Base-by-base conservation (phyloP, 2,888 invertebrate species). In the Teleogryllus oceanicus region DNA sequence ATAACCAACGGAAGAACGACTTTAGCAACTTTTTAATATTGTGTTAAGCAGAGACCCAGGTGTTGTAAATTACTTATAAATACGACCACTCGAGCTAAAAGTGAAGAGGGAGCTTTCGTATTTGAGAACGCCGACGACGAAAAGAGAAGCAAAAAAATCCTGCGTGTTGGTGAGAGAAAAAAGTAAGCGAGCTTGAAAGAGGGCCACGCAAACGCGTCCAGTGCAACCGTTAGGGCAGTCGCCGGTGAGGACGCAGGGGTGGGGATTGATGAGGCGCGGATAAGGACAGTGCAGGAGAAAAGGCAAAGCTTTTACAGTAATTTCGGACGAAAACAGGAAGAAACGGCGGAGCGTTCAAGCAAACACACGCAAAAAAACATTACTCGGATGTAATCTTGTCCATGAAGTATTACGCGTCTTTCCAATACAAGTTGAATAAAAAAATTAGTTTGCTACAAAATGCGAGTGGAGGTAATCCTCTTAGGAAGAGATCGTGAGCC, bases 11-110 rank as follows among this genome's bases (percentile, higher is more conserved):
- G 37, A 37, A 37, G 37, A 37, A 37, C 16, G n/a, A 62, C 62
- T 62, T n/a, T 18, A 62, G n/a, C 62, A 62, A 62, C 13, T 62
- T 62, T 37, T n/a, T n/a, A 62, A n/a, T 62, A 62, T 62, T 62
- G 62, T n/a, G 62, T 62, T 62, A 62, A 62, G 62, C n/a, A n/a
- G 62, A 62, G 62, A 62, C 16, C 62, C 62, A 62, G 62, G 62
- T 62, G 62, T 62, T 13, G 62, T 62, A 62, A 62, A 62, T 62
- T 62, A 62, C 62, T 62, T 62, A 62, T 13, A 62, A 62, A 62
- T 62, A 62, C 13, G n/a, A 37, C 37, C 37, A 37, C 37, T 37
- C 37, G 8, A 37, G 37, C 37, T 37, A 37, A 37, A 37, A 37
- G 37, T 37, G 37, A 37, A 37, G 37, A 37, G 37, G 37, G 37